Conservation (phyloP, 2,888 invertebrate species). For the Scaptomyza polygonia region DNA sequence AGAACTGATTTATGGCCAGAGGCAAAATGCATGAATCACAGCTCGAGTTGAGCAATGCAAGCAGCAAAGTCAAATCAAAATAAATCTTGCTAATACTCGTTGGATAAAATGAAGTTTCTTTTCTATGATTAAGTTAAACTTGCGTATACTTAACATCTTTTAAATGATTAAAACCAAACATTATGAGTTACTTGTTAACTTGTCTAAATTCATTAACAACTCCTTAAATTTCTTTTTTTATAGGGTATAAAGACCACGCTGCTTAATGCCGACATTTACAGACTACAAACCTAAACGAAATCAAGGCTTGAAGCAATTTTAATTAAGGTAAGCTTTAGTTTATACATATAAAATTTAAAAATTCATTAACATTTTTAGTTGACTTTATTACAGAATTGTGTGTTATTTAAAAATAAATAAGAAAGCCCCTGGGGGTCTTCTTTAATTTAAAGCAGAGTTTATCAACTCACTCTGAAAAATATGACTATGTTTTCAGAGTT, state of each 20-base stretch:
- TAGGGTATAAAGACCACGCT: background rate
- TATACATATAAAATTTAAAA: background rate
- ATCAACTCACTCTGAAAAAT: background rate
- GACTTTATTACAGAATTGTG: background rate
- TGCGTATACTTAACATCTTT: background rate
- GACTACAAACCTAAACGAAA: conserved; percentile 42
- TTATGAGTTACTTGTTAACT: no score
- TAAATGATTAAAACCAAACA: no score
- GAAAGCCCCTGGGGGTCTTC: background rate
- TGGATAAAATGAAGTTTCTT: background rate
- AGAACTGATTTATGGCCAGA: conserved; percentile 67
- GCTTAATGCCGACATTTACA: conserved; percentile 40
- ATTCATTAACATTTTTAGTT: background rate
- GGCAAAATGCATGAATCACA: conserved; percentile 57
- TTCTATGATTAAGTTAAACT: background rate
- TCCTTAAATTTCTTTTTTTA: background rate
- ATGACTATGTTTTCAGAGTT: background rate
- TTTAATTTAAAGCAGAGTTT: background rate
- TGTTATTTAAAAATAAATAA: background rate
- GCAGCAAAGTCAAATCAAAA: background rate
- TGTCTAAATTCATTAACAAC: no score
- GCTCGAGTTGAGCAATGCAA: conserved; percentile 10
- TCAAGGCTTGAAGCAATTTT: conserved; percentile 18
- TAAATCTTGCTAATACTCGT: conserved; percentile 32
- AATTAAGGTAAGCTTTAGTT: conserved; percentile 9